Evolutionary conservation across 1,140 invertebrate genomes (phyloP), one percentile per base, ranked within the genome.

Genomic region (Rhyacophila brunnea): DNA sequence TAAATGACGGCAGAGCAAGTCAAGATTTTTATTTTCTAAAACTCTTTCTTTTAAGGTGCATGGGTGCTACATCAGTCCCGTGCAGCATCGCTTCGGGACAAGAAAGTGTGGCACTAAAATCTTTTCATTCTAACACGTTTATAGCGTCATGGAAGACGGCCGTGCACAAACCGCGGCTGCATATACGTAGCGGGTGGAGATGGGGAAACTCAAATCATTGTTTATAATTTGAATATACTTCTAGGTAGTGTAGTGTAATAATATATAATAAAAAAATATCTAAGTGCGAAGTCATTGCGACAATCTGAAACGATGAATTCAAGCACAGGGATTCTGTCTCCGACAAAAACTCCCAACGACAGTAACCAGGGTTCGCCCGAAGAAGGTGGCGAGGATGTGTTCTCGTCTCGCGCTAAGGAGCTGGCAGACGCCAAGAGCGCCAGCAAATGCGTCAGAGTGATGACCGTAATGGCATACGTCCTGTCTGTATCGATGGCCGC

Each of bases 401-500:
- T 67, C 23, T 57, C 71, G 10, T 45, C 68, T 34, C 53, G 65
- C 50, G 80, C 82, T 49, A 87, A 87, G 67, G 86, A 88, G 47
- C 72, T 87, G 28, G 87, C 88, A 68, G 84, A 87, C 57, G 81
- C 86, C 1, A 91, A 90, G 70, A 84, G 87, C 47, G 85, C 88
- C 58, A 88, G 90, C 71, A 95, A 93, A 74, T 73, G 91, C 58
- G 82, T 98, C 17, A 84, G 95, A 6, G 88, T 98, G 36, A 78
- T 97, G 56, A 98, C 95, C 0, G 95, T 98, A 6, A 81, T 96
- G 51, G 95, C 93, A 2, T 98, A 98, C 75, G 87, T 98, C 34
- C 84, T 97, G 59, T 94, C 92, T 11, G 95, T 98, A 45, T 97
- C 95, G 7, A 77, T 96, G 67, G 95, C 93, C 0, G 95, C 95